Evolutionary conservation across 2,888 invertebrate genomes (phyloP), one percentile per base, ranked within the genome.

Genomic region (Zaprionus obscuricornis): DNA sequence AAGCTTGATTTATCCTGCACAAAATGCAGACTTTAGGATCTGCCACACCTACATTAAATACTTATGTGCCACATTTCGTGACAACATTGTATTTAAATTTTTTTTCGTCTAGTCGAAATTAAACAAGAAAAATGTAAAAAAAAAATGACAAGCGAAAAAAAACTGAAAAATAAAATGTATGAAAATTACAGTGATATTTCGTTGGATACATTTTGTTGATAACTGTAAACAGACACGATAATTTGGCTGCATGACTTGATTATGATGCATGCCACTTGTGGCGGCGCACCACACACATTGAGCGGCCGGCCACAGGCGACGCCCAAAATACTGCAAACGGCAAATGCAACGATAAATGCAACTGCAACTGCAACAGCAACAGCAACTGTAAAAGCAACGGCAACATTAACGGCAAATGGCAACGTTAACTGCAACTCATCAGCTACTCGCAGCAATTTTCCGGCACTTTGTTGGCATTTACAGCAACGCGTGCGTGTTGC

Each of bases 381-480:
- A 16, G 24, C 31, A 62, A 46, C 29, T 4, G n/a, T n/a, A n/a
- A n/a, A n/a, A n/a, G n/a, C n/a, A 22, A 22, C 7, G 22, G 4
- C 7, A 22, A 22, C 4, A 6, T 33, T 37, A 26, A 37, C 29
- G 27, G 49, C 42, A 22, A 39, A 22, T 11, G 7, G 26, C 22
- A 22, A 7, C 49, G 13, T 18, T 24, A 62, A 46, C 29, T 31
- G 67, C 68, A 76, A 76, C 77, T 76, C 74, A 76, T 74, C 77
- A 72, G 57, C 60, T 37, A 27, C 27, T 36, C 7, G 26, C 29
- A 40, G 50, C 58, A 49, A 76, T 77, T 77, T 77, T 77, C 77
- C 77, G 77, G 77, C 77, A 77, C 43, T 79, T 77, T 55, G 60
- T 18, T 84, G 76, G 69, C 76, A 79, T 57, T 75, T 76, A 79